phyloP scores from a whole-genome alignment of 2,113 vertebrate genomes.

The Plecturocebus donacophilus region DNA sequence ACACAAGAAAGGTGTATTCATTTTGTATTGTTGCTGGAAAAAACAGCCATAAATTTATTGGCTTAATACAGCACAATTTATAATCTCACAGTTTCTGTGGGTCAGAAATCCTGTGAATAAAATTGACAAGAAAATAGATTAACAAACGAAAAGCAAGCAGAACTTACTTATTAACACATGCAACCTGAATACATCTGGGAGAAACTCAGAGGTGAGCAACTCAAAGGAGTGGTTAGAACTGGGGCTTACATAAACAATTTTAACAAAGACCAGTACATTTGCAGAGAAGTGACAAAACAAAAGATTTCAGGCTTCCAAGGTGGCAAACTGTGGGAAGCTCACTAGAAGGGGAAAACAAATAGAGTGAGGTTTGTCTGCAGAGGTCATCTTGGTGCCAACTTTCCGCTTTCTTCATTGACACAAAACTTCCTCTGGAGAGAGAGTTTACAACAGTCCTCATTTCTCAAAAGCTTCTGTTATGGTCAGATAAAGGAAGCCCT shows the following conservation, averaged over 20 bases:
- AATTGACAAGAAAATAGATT: neutral
- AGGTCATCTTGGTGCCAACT: neutral
- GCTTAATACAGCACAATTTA: neutral
- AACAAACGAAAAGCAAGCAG: neutral
- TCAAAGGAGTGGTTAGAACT: neutral
- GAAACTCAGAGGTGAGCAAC: neutral
- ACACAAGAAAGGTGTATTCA: neutral
- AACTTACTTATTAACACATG: neutral
- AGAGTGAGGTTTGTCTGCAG: neutral
- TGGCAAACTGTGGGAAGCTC: neutral
- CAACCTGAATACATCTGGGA: too few relatives aligned
- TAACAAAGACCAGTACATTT: neutral
- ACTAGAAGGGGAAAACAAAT: neutral
- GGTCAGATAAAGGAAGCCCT: neutral
- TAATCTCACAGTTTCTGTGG: neutral
- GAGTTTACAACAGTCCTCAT: neutral
- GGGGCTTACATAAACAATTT: neutral
- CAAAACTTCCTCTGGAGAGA: neutral
- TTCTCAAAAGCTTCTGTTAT: neutral
- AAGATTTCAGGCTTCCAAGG: neutral
- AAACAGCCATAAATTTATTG: neutral
- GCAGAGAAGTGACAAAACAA: neutral
- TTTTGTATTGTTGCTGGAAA: neutral
- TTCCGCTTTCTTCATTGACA: neutral
- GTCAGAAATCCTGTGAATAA: neutral